Evolutionary conservation across 2,113 vertebrate species (phyloP), one percentile per base, ranked within the genome.

Genomic region (Mionectes macconnelli): DNA sequence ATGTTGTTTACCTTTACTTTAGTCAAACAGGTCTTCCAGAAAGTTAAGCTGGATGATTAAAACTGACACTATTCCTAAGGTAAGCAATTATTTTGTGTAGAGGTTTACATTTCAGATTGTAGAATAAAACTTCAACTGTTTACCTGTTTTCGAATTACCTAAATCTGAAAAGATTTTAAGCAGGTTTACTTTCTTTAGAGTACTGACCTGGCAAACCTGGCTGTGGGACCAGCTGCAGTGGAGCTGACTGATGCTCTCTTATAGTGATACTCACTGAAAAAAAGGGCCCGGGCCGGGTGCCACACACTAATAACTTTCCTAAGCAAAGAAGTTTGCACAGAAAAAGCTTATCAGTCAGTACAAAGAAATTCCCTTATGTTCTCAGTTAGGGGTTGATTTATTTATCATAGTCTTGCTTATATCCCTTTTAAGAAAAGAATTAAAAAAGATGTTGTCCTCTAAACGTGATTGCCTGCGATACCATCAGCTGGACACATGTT

Each of bases 201-300:
- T 18, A 6, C 3, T 76, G 44, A 15, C 40, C 53, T 37, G 37
- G 59, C 27, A 75, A 56, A 21, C 12, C 1, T 56, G 35, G 11
- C 11, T 12, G 44, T 45, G 78, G 45, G 25, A 62, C 14, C 8
- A 17, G 30, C 62, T 0, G 8, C 31, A 21, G 10, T 55, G 42
- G 19, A 70, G 30, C 47, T 0, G 1, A 17, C 24, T 0, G 7
- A 35, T 24, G 1, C 5, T 33, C 33, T 8, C 8, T 10, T 12
- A 3, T 4, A 33, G 31, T 35, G 42, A 22, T 44, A 60, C 31
- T 63, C 9, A 25, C 49, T 0, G 4, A 49, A 31, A 23, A 42
- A 28, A 64, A 37, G 59, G 30, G 22, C 6, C 44, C 24, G 10
- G 6, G 10, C 39, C 28, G n/a, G 31, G 21, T 2, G 3, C 37